phyloP scores from a whole-genome alignment of 2,113 vertebrate species.

The Nasalis larvatus region DNA sequence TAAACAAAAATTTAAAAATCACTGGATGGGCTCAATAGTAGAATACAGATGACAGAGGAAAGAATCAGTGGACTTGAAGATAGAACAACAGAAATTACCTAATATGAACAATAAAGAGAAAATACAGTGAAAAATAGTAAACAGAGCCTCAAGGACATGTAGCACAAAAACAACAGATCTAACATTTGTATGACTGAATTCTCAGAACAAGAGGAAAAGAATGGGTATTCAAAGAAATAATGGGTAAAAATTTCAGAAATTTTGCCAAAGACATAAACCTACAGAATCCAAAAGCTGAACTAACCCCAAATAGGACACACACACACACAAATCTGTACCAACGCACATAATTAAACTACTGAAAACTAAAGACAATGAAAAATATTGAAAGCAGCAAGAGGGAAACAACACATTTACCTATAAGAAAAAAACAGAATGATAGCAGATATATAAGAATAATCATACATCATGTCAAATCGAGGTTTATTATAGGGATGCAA shows the following conservation, averaged over 20 bases:
- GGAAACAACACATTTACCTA: neutral
- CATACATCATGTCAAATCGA: neutral
- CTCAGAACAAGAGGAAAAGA: neutral
- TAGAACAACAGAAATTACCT: neutral
- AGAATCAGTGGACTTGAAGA: neutral
- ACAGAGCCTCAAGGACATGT: neutral
- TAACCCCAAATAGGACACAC: constrained; percentile 13
- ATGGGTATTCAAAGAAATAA: neutral
- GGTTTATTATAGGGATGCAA: constrained; percentile 6
- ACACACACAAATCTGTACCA: neutral
- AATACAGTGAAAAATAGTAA: neutral
- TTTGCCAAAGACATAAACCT: constrained; percentile 13
- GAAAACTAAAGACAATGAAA: neutral
- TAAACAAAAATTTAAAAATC: constrained; percentile 17
- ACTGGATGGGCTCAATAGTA: neutral
- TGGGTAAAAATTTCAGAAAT: neutral
- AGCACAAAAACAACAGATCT: neutral
- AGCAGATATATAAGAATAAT: constrained; percentile 9
- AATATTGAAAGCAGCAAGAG: neutral
- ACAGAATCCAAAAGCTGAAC: neutral
- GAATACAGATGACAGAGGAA: neutral
- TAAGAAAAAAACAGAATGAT: neutral
- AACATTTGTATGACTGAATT: neutral
- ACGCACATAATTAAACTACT: neutral
- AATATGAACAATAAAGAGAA: constrained; percentile 2